phyloP scores from a whole-genome alignment of 2,888 invertebrate species.

The Cantharis rufa region DNA sequence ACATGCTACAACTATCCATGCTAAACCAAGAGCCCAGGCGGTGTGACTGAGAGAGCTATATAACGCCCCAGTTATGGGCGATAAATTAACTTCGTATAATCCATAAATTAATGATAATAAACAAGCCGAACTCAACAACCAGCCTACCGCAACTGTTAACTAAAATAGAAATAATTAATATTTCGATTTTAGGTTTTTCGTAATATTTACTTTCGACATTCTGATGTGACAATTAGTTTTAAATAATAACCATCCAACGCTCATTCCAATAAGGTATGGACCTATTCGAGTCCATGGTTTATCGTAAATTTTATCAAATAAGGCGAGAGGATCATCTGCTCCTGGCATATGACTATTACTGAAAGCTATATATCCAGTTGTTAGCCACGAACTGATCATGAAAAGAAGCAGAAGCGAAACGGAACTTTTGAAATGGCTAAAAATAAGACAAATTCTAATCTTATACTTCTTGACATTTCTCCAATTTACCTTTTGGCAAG shows the following conservation, averaged over 20 bases:
- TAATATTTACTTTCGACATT: constrained; percentile 65
- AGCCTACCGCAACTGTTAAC: constrained; percentile 70
- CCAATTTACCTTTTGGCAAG: constrained; percentile 66
- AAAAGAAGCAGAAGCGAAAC: constrained; percentile 67
- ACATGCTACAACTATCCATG: constrained; percentile 85
- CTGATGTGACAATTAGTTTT: constrained; percentile 79
- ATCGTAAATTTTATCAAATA: constrained; percentile 88
- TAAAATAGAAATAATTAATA: constrained; percentile 49
- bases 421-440: constrained; percentile 77
- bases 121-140: constrained; percentile 69
- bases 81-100: constrained; percentile 71
- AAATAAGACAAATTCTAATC: constrained; percentile 28
- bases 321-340: constrained; percentile 79
- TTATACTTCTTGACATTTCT: not conserved
- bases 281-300: constrained; percentile 87
- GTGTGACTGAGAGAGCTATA: constrained; percentile 83
- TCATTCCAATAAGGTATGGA: constrained; percentile 84
- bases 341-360: constrained; percentile 77
- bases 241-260: constrained; percentile 80
- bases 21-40: constrained; percentile 78
- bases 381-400: constrained; percentile 76
- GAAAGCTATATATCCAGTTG: constrained; percentile 80
- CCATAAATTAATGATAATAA: constrained; percentile 79
- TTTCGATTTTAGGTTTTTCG: not conserved
- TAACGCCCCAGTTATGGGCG: constrained; percentile 71